A percentile compares a stretch with the other conserved stretches of the same genome.
These are phyloP conservation scores for Drosophila kanapiae DNA, from an alignment of 1,140 invertebrate species.

Conservation along the genomic window DNA sequence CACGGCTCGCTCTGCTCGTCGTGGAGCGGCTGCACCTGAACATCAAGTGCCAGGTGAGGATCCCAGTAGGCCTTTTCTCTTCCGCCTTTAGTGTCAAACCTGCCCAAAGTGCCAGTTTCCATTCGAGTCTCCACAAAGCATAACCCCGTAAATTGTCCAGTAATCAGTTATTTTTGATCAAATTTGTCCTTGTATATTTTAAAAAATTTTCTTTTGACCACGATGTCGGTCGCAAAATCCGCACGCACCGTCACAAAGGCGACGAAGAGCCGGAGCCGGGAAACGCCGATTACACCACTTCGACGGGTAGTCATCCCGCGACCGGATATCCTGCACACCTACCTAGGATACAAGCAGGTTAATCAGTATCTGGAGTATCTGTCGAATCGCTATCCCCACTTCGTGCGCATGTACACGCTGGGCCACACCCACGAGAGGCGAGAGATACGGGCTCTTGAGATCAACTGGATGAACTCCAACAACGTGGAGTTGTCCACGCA, in stretches of 20 bases:
- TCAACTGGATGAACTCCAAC: slow-evolving; percentile 83
- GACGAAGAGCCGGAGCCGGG: slow-evolving; percentile 8
- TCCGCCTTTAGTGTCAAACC: not conserved
- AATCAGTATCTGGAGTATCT: slow-evolving; percentile 85
- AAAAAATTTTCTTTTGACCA: not conserved
- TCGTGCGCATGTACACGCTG: slow-evolving; percentile 85
- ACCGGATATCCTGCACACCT: slow-evolving; percentile 74
- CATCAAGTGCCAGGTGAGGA: slow-evolving; percentile 65
- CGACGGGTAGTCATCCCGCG: slow-evolving; percentile 58
- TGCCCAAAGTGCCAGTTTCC: slow-evolving; percentile 8
- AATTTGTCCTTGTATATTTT: not conserved
- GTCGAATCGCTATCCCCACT: slow-evolving; percentile 82
- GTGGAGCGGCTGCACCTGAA: slow-evolving; percentile 70
- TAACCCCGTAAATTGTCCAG: slow-evolving; percentile 21
- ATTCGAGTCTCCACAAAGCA: slow-evolving; percentile 3
- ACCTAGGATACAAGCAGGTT: slow-evolving; percentile 76
- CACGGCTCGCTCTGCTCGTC: slow-evolving; percentile 62
- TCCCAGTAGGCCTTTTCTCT: slow-evolving; percentile 29
- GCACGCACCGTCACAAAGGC: slow-evolving; percentile 51
- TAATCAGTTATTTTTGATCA: slow-evolving; percentile 19
- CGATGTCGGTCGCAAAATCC: slow-evolving; percentile 50
- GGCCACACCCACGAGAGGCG: slow-evolving; percentile 87
- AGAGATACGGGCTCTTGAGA: slow-evolving; percentile 86
- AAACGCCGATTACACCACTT: slow-evolving; percentile 7
- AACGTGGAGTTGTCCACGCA: slow-evolving; percentile 49